A percentile compares a stretch with the other conserved stretches of the same genome.
These are phyloP conservation scores for Falco peregrinus DNA, from an alignment of 2,797 vertebrate species.

Conservation along the genomic window DNA sequence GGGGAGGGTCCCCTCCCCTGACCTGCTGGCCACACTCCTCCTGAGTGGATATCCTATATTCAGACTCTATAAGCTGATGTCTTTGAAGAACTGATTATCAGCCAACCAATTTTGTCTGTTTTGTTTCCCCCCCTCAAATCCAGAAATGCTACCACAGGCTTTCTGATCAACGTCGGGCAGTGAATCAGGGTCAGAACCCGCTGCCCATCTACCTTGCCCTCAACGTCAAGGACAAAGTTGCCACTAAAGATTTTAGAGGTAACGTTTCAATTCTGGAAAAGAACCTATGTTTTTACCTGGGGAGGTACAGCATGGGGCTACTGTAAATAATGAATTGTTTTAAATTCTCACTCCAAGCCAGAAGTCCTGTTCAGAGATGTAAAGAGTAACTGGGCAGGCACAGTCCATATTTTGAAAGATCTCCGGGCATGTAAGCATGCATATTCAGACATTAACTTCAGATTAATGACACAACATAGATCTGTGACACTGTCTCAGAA, in stretches of 20 bases:
- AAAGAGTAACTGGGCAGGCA: not conserved
- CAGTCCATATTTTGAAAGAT: not conserved
- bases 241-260: constrained; percentile 84
- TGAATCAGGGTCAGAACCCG: constrained; percentile 80
- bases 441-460: not conserved
- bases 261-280: constrained; percentile 1
- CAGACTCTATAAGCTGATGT: not conserved
- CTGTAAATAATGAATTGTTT: not conserved
- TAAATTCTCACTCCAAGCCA: not conserved
- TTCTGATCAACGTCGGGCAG: constrained; percentile 78
- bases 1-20: no score
- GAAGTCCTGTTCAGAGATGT: not conserved
- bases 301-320: not conserved
- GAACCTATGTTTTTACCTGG: not conserved
- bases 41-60: not conserved
- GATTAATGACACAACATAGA: not conserved
- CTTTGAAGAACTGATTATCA: not conserved
- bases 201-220: constrained; percentile 83
- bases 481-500: not conserved
- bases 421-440: not conserved
- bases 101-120: not conserved
- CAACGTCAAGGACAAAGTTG: constrained; percentile 79
- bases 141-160: constrained; percentile 79
- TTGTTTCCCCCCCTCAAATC: not conserved
- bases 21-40: no score